A percentile compares a stretch with the other conserved stretches of the same genome.
These are phyloP conservation scores for Microctenopoma lineatum DNA, from an alignment of 2,797 vertebrate species.

Conservation along the genomic window DNA sequence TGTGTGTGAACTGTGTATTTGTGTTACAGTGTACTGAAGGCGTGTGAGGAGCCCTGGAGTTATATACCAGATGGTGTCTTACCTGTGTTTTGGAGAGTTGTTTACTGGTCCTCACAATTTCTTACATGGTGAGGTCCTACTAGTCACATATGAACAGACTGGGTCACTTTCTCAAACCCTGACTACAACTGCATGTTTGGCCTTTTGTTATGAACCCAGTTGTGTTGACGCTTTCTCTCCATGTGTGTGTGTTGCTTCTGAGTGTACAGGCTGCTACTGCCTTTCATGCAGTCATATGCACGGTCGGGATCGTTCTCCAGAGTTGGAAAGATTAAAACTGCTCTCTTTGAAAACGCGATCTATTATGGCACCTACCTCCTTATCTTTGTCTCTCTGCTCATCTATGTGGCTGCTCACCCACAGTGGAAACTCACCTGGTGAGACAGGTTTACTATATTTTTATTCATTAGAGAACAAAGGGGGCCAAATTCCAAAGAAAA, in stretches of 20 bases:
- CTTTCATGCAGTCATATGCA: constrained; percentile 97
- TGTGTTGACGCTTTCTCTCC: neutral
- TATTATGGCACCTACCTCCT: constrained; percentile 96
- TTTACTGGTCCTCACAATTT: constrained; percentile 97
- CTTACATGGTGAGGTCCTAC: constrained; percentile 89
- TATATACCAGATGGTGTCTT: constrained; percentile 92
- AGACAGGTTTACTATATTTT: constrained; percentile 38
- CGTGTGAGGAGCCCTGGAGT: constrained; percentile 93
- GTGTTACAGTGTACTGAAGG: constrained; percentile 57
- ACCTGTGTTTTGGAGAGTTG: constrained; percentile 96
- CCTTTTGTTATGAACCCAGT: neutral
- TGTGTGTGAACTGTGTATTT: neutral
- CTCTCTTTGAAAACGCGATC: constrained; percentile 94
- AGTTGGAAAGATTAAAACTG: constrained; percentile 93
- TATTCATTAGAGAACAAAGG: neutral
- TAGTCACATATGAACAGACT: neutral
- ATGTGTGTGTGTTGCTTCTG: constrained; percentile 17
- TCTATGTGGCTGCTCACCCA: constrained; percentile 91
- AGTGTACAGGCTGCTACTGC: constrained; percentile 88
- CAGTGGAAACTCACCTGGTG: constrained; percentile 90
- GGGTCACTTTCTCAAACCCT: neutral
- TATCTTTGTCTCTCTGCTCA: constrained; percentile 93
- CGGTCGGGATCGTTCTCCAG: constrained; percentile 93
- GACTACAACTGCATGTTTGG: neutral
- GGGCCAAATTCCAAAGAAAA: neutral